Evolutionary conservation across 2,113 vertebrate species (phyloP).

Genomic region (Ivindomyrus marchei): DNA sequence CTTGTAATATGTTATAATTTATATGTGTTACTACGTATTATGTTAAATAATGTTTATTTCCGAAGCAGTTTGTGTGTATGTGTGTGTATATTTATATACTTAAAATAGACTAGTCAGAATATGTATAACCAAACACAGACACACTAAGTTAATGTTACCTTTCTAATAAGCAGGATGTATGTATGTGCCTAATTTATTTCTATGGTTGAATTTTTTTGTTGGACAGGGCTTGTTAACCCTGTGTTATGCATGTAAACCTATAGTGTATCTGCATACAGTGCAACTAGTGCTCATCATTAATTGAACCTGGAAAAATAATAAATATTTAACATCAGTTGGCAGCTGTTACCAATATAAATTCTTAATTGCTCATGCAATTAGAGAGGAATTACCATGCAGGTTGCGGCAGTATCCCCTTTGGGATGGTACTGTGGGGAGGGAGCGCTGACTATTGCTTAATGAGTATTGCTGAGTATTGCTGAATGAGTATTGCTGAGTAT

Average conservation of each 20-base stretch:
- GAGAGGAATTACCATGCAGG: conserved; percentile 32
- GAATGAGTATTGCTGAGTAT: too few species aligned
- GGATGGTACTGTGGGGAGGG: neutral
- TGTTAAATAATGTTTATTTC: neutral
- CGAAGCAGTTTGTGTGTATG: neutral
- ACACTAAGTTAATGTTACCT: neutral
- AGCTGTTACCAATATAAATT: conserved; percentile 63
- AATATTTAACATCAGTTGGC: conserved; percentile 58
- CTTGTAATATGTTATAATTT: neutral
- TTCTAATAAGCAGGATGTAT: neutral
- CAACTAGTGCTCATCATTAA: conserved; percentile 61
- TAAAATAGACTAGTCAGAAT: too few species aligned
- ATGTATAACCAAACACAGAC: neutral
- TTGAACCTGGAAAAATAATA: conserved; percentile 62
- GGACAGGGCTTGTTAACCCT: neutral
- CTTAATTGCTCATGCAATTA: conserved; percentile 55
- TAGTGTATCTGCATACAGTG: conserved; percentile 21
- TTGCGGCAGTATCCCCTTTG: conserved; percentile 20
- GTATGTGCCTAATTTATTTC: neutral
- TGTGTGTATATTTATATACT: neutral
- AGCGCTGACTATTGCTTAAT: conserved; percentile 19
- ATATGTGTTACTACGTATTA: neutral
- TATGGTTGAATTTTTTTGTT: neutral
- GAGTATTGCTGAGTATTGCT: neutral
- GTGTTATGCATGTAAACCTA: neutral